A percentile compares a stretch with the other conserved stretches of the same genome.
phyloP scores from a whole-genome alignment of 2,113 vertebrate species.

The Tinamus guttatus region DNA sequence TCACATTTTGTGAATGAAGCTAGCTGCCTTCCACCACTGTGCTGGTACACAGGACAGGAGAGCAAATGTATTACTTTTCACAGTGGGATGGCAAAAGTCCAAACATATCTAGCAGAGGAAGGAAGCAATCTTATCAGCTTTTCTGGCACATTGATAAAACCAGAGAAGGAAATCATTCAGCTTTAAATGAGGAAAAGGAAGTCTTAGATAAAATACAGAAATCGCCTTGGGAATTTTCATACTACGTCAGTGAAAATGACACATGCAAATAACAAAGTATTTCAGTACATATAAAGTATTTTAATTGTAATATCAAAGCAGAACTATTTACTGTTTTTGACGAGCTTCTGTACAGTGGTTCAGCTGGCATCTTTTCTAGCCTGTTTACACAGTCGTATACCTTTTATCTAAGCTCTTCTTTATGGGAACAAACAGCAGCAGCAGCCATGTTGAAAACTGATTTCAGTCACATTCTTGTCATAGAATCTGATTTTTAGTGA shows the following conservation, averaged over 20 bases:
- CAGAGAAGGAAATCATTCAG: slow-evolving; percentile 79
- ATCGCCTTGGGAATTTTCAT: slow-evolving; percentile 63
- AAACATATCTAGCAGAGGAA: slow-evolving; percentile 72
- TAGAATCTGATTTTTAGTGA: background rate
- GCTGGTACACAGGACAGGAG: slow-evolving; percentile 58
- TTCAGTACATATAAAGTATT: slow-evolving; percentile 29
- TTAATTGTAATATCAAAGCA: slow-evolving; percentile 54
- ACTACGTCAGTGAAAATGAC: slow-evolving; percentile 61
- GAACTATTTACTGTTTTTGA: slow-evolving; percentile 37
- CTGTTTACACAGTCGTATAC: background rate
- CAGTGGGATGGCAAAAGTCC: slow-evolving; percentile 72
- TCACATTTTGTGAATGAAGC: slow-evolving; percentile 37
- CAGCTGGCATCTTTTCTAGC: background rate
- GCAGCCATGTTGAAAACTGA: background rate
- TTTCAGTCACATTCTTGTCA: background rate
- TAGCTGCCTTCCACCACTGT: slow-evolving; percentile 14
- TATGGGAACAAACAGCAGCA: background rate
- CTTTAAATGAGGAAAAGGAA: slow-evolving; percentile 78
- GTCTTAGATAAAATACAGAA: slow-evolving; percentile 74
- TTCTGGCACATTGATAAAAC: slow-evolving; percentile 75
- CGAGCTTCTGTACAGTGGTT: slow-evolving; percentile 14
- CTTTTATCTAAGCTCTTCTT: background rate
- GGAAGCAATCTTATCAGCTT: slow-evolving; percentile 80
- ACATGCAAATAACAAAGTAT: slow-evolving; percentile 49
- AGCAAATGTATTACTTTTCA: slow-evolving; percentile 68